Evolutionary conservation across 2,797 vertebrate genomes (phyloP), one percentile per base, ranked within the genome.

Genomic region (Etheostoma perlongum): DNA sequence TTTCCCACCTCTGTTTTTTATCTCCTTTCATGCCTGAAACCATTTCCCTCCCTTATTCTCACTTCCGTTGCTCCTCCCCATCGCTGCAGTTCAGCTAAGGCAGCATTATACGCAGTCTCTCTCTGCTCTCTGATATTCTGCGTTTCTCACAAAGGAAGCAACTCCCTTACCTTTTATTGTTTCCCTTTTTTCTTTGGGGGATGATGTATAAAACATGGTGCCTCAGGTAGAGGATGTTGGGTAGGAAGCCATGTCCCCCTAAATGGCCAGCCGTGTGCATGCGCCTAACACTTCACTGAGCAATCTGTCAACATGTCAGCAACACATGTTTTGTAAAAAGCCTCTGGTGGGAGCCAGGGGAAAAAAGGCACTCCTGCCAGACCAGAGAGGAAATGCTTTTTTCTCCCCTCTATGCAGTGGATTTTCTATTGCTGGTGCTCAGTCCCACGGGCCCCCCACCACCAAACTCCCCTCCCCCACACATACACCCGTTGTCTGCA

Each of bases 321-420:
- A 99, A 99, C 98, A 99, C 98, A 99, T 99, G 98, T 99, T 99
- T 99, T 98, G 97, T 98, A 98, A 99, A 99, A 99, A 99, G 98
- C 97, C 97, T 99, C 97, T 97, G 96, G 96, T 99, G 97, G 97
- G 97, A 98, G 97, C 95, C 96, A 96, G 96, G 96, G 94, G 93
- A 95, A 94, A 94, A 94, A 93, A 94, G 93, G 92, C 93, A 93
- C 97, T 98, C 97, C 97, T 98, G 97, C 98, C 97, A 98, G 97
- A 97, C 97, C 97, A 97, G 96, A 95, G 97, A 95, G 97, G 96
- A 99, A 99, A 99, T 97, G 97, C 97, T 99, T 97, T 92, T 93
- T 92, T 92, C 91, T 93, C 82, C 76, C 82, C 76, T 93, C 90
- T 81, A 97, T 99, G 98, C 97, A 97, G 97, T 97, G 97, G 98